phyloP scores from a whole-genome alignment of 2,888 invertebrate species.

The Eilema depressum region DNA sequence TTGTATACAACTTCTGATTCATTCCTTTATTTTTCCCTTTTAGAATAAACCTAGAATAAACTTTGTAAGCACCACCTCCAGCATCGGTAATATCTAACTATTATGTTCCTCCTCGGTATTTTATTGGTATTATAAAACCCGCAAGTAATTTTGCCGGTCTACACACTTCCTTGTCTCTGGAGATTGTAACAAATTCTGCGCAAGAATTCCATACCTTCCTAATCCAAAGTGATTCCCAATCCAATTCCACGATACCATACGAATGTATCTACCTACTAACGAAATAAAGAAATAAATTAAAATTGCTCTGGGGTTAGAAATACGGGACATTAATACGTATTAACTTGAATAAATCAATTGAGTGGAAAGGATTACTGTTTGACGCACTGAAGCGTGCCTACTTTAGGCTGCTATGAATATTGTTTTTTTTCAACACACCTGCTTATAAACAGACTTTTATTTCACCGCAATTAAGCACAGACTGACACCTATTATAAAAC shows the following conservation, averaged over 20 bases:
- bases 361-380: neutral
- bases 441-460: too few relatives aligned
- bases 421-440: neutral
- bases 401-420: neutral
- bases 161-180: neutral
- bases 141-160: neutral
- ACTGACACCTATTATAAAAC: too few relatives aligned
- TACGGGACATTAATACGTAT: neutral
- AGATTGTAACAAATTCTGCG: neutral
- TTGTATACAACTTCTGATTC: too few relatives aligned
- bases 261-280: conserved; percentile 2
- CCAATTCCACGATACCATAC: neutral
- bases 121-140: neutral
- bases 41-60: too few relatives aligned
- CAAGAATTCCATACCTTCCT: neutral
- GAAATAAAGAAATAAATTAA: neutral
- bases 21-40: too few relatives aligned
- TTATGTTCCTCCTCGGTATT: too few relatives aligned
- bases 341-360: neutral
- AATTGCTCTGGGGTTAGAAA: neutral
- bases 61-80: too few relatives aligned
- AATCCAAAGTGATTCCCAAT: neutral
- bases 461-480: too few relatives aligned
- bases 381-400: neutral
- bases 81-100: too few relatives aligned